phyloP scores from a whole-genome alignment of 2,888 invertebrate genomes.

The Aplocera efformata region DNA sequence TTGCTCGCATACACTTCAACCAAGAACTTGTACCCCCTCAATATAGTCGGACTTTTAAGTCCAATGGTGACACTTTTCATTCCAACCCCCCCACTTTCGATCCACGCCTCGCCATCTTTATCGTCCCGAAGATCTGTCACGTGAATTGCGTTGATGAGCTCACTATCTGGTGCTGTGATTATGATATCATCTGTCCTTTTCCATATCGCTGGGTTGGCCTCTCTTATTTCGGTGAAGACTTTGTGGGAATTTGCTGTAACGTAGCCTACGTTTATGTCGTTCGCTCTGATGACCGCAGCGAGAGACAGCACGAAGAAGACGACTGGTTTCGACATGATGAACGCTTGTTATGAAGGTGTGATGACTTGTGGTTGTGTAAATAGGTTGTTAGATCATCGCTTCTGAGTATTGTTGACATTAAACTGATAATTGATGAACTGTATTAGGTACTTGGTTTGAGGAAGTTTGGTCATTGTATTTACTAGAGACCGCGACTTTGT shows the following conservation, averaged over 20 bases:
- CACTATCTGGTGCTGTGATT: conserved; percentile 46
- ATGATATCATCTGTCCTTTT: conserved; percentile 55
- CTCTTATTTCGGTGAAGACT: conserved; percentile 52
- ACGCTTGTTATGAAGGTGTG: conserved; percentile 1
- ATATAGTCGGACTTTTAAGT: conserved; percentile 56
- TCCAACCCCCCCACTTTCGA: conserved; percentile 61
- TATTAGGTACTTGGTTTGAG: conserved; percentile 8
- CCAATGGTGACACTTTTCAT: conserved; percentile 54
- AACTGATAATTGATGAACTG: conserved; percentile 16
- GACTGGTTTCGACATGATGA: conserved; percentile 15
- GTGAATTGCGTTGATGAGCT: conserved; percentile 56
- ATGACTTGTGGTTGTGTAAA: conserved; percentile 7
- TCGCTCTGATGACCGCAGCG: conserved; percentile 9
- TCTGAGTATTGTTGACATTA: conserved; percentile 15
- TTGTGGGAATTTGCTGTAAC: conserved; percentile 37
- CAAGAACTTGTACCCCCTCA: conserved; percentile 62
- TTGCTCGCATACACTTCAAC: conserved; percentile 56
- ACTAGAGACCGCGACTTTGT: conserved; percentile 10
- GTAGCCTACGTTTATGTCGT: conserved; percentile 20
- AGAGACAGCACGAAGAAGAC: conserved; percentile 5
- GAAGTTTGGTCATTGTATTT: conserved; percentile 14
- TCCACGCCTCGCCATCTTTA: conserved; percentile 55
- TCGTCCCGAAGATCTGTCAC: conserved; percentile 59
- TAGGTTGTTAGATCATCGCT: conserved; percentile 19
- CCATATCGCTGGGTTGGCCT: conserved; percentile 65